Evolutionary conservation across 2,113 vertebrate genomes (phyloP).

Genomic region (Willisornis vidua): DNA sequence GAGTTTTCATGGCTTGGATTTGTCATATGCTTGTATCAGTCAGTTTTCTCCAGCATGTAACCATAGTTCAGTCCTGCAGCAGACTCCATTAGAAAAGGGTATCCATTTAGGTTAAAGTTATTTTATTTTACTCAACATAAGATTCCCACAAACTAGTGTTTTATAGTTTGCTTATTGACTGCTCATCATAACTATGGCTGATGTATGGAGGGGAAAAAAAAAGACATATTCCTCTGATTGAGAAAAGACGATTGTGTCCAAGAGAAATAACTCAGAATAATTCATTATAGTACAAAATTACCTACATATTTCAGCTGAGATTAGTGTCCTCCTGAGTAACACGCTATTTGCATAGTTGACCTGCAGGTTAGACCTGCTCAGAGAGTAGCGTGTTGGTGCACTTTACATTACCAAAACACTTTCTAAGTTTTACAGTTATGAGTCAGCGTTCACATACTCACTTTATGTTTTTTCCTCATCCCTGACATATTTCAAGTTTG

Average conservation of each 20-base stretch:
- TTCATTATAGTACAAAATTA: background rate
- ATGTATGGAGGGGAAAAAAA: too few species aligned
- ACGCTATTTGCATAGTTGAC: constrained; percentile 9
- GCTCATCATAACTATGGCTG: background rate
- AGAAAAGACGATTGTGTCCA: background rate
- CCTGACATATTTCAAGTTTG: background rate
- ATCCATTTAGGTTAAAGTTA: background rate
- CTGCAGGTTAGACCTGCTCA: constrained; percentile 54
- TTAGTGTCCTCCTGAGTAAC: background rate
- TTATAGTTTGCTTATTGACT: background rate
- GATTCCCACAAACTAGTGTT: background rate
- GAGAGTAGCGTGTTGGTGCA: constrained; percentile 26
- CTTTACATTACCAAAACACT: constrained; percentile 31
- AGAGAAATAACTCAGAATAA: background rate
- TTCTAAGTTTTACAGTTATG: constrained; percentile 9
- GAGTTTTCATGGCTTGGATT: background rate
- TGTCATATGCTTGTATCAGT: background rate
- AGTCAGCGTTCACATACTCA: background rate
- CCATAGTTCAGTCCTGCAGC: background rate
- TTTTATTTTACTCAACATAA: background rate
- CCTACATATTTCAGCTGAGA: background rate
- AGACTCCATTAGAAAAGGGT: background rate
- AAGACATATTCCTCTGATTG: background rate
- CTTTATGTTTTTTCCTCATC: background rate
- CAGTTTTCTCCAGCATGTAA: background rate